Evolutionary conservation across 1,140 invertebrate species (phyloP).

Genomic region (Pissodes strobi): DNA sequence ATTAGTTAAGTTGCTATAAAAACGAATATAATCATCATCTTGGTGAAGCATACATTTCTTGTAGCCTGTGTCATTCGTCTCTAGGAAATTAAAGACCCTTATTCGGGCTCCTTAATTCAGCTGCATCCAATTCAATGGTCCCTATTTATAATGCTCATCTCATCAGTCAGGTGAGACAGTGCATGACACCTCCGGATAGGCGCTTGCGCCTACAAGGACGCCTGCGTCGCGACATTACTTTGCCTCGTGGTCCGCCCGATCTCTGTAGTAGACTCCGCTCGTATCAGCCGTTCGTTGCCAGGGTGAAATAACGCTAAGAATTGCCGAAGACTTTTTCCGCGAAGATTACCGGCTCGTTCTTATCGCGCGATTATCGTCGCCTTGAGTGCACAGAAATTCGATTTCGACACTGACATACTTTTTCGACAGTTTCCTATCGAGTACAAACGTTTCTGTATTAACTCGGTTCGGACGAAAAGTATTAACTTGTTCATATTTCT

Average conservation of each 20-base stretch:
- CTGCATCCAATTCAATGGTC: constrained; percentile 2
- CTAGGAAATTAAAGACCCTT: too few relatives aligned
- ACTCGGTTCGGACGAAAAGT: too few relatives aligned
- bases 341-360: constrained; percentile 30
- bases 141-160: constrained; percentile 16
- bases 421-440: neutral
- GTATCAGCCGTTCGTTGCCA: constrained; percentile 34
- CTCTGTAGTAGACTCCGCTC: constrained; percentile 54
- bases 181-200: constrained; percentile 39
- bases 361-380: constrained; percentile 18
- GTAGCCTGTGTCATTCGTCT: too few relatives aligned
- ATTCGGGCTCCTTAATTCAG: too few relatives aligned
- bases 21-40: too few relatives aligned
- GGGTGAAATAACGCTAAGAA: constrained; percentile 22
- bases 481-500: neutral
- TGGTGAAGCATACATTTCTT: too few relatives aligned
- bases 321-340: constrained; percentile 33
- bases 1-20: too few relatives aligned
- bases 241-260: constrained; percentile 52
- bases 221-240: constrained; percentile 43
- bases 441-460: too few relatives aligned
- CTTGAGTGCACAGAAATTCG: constrained; percentile 22
- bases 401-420: neutral
- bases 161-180: constrained; percentile 47
- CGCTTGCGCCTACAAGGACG: constrained; percentile 43